phyloP scores from a whole-genome alignment of 2,113 vertebrate genomes.

The Pterocles gutturalis region DNA sequence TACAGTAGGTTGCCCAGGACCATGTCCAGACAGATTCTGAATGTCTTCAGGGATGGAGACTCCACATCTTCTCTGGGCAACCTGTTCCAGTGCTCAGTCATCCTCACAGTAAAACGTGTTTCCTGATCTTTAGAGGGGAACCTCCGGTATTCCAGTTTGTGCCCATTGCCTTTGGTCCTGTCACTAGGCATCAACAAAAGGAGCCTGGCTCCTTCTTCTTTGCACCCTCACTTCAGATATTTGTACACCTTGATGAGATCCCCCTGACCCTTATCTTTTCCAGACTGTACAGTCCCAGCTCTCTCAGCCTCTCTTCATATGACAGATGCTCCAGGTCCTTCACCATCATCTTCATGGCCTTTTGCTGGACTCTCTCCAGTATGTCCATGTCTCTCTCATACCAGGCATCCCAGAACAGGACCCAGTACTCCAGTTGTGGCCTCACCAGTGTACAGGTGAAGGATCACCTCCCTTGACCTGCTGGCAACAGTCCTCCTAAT shows the following conservation, averaged over 20 bases:
- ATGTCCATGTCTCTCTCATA: not conserved
- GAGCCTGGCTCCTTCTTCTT: not conserved
- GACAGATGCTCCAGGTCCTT: not conserved
- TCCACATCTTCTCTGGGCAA: not conserved
- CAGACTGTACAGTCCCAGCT: too few relatives aligned
- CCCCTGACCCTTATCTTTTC: not conserved
- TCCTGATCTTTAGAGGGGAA: not conserved
- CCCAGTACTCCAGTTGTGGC: not conserved
- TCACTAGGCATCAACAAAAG: not conserved
- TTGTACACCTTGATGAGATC: not conserved
- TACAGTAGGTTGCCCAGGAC: not conserved
- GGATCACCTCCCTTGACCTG: not conserved
- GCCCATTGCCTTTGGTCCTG: not conserved
- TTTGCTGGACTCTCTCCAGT: too few relatives aligned
- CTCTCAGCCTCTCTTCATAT: not conserved
- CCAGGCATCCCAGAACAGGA: not conserved
- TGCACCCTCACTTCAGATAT: not conserved
- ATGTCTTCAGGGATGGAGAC: not conserved
- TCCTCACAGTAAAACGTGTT: not conserved
- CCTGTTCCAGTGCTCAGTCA: not conserved
- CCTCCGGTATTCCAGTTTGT: not conserved
- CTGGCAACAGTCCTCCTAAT: not conserved
- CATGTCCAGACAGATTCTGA: not conserved
- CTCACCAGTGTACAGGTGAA: not conserved
- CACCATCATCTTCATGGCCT: too few relatives aligned